Base-by-base conservation (phyloP, 2,888 invertebrate species). In the Isotomurus palustris region DNA sequence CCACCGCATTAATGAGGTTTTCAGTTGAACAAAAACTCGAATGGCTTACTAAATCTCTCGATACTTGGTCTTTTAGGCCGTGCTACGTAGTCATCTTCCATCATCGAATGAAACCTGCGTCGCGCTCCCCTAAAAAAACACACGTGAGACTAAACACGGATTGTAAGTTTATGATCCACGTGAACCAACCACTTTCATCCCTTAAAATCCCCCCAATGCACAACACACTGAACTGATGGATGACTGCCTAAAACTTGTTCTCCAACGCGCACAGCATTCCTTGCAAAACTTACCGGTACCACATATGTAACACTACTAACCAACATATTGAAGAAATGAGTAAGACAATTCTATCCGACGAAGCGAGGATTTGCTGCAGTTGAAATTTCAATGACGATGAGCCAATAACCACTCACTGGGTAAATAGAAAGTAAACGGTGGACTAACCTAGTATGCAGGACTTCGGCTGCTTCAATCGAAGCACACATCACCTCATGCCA, bases 401-500 rank as follows among this genome's bases (percentile, higher is more conserved):
- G n/a, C n/a, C n/a, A n/a, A n/a, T n/a, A 55, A 52, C 28, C 27
- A 29, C 14, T n/a, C 52, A 51, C 24, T 59, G 36, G 41, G 25
- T 56, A 24, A 58, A 19, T 53, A 56, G 17, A 55, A 48, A 58
- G 43, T 54, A 61, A 62, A 61, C 61, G 62, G 63, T 44, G n/a
- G 54, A 67, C 64, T 63, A 64, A 64, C 64, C 67, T 63, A 67
- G 49, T 56, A 55, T 56, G 50, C 51, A 61, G 51, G 54, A 56
- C 58, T 62, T 58, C 60, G 49, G 60, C 58, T 56, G 56, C 60
- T 67, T 64, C 60, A 58, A 58, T 52, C 58, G 8, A 43, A 21
- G 62, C 64, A 67, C 62, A 62, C 60, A 64, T 60, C 60, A 60
- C 40, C 48, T 64, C 64, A 64, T 64, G 62, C 62, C 64, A 61